Evolutionary conservation across 2,113 vertebrate genomes (phyloP), one percentile per base, ranked within the genome.

Genomic region (Glaucidium brasilianum): DNA sequence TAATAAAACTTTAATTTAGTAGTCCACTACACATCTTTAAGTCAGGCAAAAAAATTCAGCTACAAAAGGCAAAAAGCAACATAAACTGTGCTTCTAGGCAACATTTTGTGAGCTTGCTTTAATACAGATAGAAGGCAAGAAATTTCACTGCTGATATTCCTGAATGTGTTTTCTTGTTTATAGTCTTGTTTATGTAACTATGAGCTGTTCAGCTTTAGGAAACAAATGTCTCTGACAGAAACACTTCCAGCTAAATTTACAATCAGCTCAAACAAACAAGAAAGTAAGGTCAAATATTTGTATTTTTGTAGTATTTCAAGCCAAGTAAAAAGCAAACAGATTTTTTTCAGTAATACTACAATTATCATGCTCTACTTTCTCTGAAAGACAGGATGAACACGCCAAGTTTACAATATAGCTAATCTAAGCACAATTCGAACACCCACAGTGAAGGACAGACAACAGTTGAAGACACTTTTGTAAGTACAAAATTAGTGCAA

Each of bases 311-410:
- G 41, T n/a, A 47, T 47, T 21, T 47, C 45, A 16, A 63, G 47
- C 29, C 23, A 84, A 93, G 62, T 1, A 34, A 80, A 95, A 91
- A 77, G 43, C 41, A 63, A 86, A 87, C 8, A 15, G 12, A 27
- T 20, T 64, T 78, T 71, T 71, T 71, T 21, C 60, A 74, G 80
- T 30, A 67, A 60, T 17, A 19, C 29, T 5, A 43, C 39, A 56
- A 89, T 87, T 81, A 67, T 12, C 55, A 63, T 55, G 87, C 86
- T 96, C 90, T 52, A 62, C 35, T 96, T 96, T 81, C 30, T 63
- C 77, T 35, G 77, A 95, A 91, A 75, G 60, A 45, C 21, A 35
- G 34, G 43, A 50, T 4, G 39, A 15, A 47, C 26, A 49, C 1
- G 2, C 29, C 67, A 87, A 52, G 43, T 72, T 77, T 85, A 30